A percentile compares a stretch with the other conserved stretches of the same genome.
phyloP scores from a whole-genome alignment of 1,140 invertebrate genomes.

The Marisa cornuarietis region DNA sequence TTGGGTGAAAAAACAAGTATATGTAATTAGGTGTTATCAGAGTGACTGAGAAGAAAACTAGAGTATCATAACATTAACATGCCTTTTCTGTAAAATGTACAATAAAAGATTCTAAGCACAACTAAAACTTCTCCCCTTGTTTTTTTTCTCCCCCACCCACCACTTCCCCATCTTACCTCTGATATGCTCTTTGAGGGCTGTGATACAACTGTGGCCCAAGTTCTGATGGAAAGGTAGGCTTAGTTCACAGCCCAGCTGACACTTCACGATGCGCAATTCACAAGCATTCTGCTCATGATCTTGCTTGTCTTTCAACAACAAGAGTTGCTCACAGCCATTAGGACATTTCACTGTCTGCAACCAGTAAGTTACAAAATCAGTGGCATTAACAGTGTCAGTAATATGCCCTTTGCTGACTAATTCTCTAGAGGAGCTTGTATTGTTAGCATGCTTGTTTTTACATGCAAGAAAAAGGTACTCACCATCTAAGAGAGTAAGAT shows the following conservation, averaged over 20 bases:
- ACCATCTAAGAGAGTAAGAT: background rate
- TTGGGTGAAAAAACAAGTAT: no score
- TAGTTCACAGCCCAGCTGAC: constrained; percentile 36
- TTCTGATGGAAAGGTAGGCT: constrained; percentile 33
- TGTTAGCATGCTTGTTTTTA: background rate
- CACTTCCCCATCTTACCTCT: constrained; percentile 29
- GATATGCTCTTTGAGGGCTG: constrained; percentile 29
- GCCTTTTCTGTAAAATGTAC: no score
- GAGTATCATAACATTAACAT: no score
- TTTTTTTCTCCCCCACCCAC: no score
- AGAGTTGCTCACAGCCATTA: constrained; percentile 26
- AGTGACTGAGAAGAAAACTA: no score
- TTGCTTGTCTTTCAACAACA: constrained; percentile 33
- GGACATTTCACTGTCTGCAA: constrained; percentile 29
- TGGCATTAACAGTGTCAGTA: no score
- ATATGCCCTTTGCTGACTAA: no score
- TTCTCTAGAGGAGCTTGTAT: background rate
- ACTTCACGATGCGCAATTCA: constrained; percentile 36
- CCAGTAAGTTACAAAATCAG: no score
- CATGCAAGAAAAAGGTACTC: background rate
- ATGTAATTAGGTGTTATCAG: no score
- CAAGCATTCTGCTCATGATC: constrained; percentile 40
- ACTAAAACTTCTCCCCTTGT: no score
- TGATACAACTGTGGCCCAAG: constrained; percentile 37
- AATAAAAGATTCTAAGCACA: no score